A percentile compares a stretch with the other conserved stretches of the same genome.
Conservation (phyloP, 2,113 vertebrate species). For the Pelecanoides urinatrix region DNA sequence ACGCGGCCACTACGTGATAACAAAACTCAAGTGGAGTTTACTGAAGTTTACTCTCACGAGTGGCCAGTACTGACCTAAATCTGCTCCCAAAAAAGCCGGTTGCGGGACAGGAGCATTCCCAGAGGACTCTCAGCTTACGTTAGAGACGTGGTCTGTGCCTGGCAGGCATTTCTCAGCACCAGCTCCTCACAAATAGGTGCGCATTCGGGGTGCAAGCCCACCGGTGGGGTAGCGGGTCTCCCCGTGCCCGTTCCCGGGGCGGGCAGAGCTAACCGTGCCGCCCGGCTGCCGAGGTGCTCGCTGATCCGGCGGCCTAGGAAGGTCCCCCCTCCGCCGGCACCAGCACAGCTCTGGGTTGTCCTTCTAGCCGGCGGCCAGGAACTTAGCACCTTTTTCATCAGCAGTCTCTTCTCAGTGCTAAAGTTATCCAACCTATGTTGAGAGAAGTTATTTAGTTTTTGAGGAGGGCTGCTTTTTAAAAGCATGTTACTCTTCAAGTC, state of each 20-base stretch:
- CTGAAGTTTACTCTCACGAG: neutral
- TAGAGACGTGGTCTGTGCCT: neutral
- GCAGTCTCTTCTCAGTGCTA: neutral
- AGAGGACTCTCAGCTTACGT: neutral
- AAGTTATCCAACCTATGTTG: neutral
- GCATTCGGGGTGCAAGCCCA: neutral
- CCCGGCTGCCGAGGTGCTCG: accelerated
- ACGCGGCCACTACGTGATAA: too few species aligned
- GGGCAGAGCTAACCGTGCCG: neutral
- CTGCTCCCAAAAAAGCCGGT: neutral
- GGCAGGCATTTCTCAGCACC: neutral
- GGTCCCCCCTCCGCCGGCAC: accelerated
- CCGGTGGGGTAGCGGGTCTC: neutral
- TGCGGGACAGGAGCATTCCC: neutral
- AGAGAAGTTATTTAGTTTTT: neutral
- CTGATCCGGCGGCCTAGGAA: accelerated
- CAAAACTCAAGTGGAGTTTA: neutral
- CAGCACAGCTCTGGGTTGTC: neutral
- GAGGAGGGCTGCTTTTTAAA: neutral
- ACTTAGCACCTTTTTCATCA: neutral
- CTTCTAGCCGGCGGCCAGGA: neutral
- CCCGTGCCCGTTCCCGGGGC: neutral
- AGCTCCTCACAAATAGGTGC: neutral
- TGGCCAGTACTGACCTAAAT: neutral
- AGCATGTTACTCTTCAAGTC: neutral